Percentiles rank a stretch among this genome's conserved stretches.
Conservation (phyloP, 2,797 vertebrate species). For the Mus minutoides region DNA sequence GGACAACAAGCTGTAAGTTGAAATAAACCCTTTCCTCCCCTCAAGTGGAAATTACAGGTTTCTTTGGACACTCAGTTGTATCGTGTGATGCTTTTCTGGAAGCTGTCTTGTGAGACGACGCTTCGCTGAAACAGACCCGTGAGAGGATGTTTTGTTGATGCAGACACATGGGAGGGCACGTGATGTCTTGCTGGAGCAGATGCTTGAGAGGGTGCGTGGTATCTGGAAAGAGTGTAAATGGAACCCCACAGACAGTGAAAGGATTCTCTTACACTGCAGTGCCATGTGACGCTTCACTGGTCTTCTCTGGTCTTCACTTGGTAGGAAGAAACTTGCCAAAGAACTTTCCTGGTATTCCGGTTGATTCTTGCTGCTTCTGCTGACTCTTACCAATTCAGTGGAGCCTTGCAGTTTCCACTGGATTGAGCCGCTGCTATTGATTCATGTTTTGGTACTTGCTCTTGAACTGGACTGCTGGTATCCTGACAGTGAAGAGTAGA, state of each 20-base stretch:
- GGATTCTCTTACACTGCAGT: background rate
- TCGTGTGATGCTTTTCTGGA: background rate
- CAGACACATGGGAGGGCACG: background rate
- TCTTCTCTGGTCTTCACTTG: background rate
- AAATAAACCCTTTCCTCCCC: background rate
- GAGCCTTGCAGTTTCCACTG: background rate
- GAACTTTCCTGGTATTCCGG: background rate
- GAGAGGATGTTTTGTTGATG: background rate
- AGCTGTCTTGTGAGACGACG: background rate
- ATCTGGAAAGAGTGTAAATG: background rate
- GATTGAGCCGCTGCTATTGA: background rate
- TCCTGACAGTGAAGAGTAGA: background rate
- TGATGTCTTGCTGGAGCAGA: background rate
- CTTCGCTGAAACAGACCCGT: background rate
- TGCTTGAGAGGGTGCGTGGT: background rate
- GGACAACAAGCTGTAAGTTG: background rate
- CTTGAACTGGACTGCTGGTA: background rate
- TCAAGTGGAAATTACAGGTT: background rate
- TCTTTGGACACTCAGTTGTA: background rate
- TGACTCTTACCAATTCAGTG: background rate
- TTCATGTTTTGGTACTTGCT: background rate
- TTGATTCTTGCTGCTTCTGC: too few relatives aligned
- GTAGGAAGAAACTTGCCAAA: background rate
- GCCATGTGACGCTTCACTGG: too few relatives aligned
- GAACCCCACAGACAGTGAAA: background rate